Evolutionary conservation across 2,888 invertebrate genomes (phyloP).

Genomic region (Ectemnius cavifrons): DNA sequence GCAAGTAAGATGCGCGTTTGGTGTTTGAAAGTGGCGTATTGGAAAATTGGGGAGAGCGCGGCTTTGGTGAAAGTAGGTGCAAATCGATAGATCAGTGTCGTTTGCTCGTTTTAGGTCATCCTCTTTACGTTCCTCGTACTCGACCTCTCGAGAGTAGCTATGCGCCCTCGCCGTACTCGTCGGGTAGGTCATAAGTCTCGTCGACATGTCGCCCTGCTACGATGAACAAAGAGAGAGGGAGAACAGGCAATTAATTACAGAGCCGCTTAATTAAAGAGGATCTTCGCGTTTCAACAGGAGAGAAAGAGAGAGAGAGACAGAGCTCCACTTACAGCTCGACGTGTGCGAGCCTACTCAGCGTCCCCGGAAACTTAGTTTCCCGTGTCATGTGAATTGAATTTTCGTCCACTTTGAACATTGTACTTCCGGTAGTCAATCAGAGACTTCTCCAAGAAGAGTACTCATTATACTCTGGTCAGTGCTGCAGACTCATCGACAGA

Average conservation of each 20-base stretch:
- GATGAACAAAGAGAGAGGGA: conserved; percentile 28
- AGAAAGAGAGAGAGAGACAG: conserved; percentile 37
- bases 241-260: conserved; percentile 56
- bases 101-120: conserved; percentile 30
- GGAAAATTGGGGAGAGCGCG: background rate
- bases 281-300: conserved; percentile 45
- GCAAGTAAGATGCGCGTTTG: too few relatives aligned
- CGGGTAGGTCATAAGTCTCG: conserved; percentile 46
- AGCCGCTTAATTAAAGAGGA: conserved; percentile 59
- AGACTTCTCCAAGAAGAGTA: background rate
- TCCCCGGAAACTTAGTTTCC: conserved; percentile 23
- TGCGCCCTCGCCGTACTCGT: conserved; percentile 22
- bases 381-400: conserved; percentile 32
- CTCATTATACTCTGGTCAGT: background rate
- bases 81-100: conserved; percentile 2
- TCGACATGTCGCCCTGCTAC: conserved; percentile 38
- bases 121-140: background rate
- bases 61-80: background rate
- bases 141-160: background rate
- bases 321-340: conserved; percentile 41
- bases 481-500: background rate
- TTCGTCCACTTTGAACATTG: conserved; percentile 26
- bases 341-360: background rate
- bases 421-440: background rate
- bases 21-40: too few relatives aligned